Conservation (phyloP, 2,888 invertebrate genomes). For the Pharmacophagus antenor region DNA sequence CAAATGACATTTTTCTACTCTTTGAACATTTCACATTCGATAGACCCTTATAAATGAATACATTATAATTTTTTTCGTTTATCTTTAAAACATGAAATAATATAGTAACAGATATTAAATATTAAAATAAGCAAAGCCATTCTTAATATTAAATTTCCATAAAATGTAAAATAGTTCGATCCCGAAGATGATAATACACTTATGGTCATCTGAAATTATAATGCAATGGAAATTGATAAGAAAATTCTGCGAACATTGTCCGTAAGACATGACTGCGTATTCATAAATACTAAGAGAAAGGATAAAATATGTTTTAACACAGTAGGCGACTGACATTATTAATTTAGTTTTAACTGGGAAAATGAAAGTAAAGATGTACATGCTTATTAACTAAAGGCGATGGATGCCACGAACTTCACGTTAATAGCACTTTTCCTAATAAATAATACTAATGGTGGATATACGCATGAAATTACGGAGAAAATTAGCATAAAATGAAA, state of each 20-base stretch:
- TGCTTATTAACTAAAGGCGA: too few species aligned
- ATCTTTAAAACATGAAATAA: neutral
- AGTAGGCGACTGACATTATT: too few species aligned
- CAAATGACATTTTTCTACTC: too few species aligned
- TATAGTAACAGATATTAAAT: slow-evolving; percentile 8
- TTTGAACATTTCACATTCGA: too few species aligned
- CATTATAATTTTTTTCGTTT: neutral
- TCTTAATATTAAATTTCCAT: neutral
- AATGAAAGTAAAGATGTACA: too few species aligned
- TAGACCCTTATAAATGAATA: neutral
- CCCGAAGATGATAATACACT: neutral
- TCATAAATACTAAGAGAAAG: neutral
- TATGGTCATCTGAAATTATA: slow-evolving; percentile 2
- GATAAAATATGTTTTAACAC: too few species aligned
- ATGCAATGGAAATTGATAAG: neutral
- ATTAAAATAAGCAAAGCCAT: neutral
- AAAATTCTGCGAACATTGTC: neutral
- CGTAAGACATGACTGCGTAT: neutral
- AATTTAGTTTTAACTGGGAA: too few species aligned
- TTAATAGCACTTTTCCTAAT: too few species aligned
- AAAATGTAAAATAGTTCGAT: neutral
- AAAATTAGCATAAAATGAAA: too few species aligned
- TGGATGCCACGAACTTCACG: too few species aligned
- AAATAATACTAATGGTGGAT: too few species aligned
- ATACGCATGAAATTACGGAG: too few species aligned